Percentiles rank a stretch among this genome's conserved stretches.
phyloP scores from a whole-genome alignment of 1,140 invertebrate genomes.

The Campodea augens region DNA sequence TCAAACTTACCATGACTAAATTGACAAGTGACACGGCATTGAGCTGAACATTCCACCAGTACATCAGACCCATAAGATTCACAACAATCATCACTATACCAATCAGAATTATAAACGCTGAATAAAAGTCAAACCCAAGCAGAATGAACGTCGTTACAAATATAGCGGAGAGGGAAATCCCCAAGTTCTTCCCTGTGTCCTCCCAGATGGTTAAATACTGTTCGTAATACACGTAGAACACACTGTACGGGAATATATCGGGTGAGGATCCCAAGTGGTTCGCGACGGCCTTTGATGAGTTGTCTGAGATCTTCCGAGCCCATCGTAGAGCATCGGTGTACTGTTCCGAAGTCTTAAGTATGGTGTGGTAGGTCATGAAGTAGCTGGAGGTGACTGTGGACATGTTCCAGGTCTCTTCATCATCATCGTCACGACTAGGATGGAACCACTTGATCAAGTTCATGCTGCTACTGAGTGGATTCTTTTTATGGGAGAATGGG shows the following conservation, averaged over 20 bases:
- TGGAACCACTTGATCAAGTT: neutral
- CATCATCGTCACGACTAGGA: conserved; percentile 37
- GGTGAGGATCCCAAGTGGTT: conserved; percentile 29
- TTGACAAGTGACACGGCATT: too few relatives aligned
- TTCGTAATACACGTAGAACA: conserved; percentile 88
- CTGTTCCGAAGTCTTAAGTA: conserved; percentile 77
- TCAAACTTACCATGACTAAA: conserved; percentile 42
- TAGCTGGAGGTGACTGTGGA: conserved; percentile 47
- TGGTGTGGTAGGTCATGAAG: conserved; percentile 90
- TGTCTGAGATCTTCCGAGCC: conserved; percentile 55
- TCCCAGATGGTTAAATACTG: conserved; percentile 78
- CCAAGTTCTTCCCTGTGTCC: conserved; percentile 56
- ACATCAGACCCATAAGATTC: conserved; percentile 77
- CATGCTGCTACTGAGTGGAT: neutral
- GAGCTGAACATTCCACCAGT: conserved; percentile 79
- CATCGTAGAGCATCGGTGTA: conserved; percentile 74
- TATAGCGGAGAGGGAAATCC: conserved; percentile 50
- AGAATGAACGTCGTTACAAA: conserved; percentile 61
- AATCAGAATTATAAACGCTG: conserved; percentile 49
- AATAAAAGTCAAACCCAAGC: conserved; percentile 64
- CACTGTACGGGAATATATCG: conserved; percentile 68
- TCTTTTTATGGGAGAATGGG: neutral
- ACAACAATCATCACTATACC: conserved; percentile 61
- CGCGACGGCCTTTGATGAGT: conserved; percentile 62
- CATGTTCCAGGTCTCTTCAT: conserved; percentile 30